Base-by-base conservation (phyloP, 2,888 invertebrate species). In the Flexamia atlantica region DNA sequence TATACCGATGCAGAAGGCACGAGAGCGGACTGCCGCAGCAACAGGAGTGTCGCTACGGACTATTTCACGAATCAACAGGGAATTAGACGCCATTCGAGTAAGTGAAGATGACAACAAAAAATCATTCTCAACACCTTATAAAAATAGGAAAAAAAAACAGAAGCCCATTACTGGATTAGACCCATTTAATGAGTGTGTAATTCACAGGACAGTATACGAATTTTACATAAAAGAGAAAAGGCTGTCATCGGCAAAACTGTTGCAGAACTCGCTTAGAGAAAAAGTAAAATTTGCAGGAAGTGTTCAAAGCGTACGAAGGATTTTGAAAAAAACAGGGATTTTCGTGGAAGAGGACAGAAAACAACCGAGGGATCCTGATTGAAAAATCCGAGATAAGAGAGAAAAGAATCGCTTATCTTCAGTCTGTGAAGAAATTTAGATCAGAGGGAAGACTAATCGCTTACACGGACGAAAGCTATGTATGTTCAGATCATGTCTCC, bases 151-250 rank as follows among this genome's bases (percentile, higher is more conserved):
- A 20, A 46, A 70, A 10, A 40, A 36, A 46, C 46, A 20, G n/a
- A 82, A 82, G 40, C 70, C 70, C 12, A 28, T 82, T 17, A 72
- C 82, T n/a, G 70, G 42, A 9, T 23, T 82, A 36, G 46, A n/a
- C n/a, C n/a, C n/a, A 25, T 82, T 72, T 70, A 72, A 82, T 25
- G 70, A 82, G 42, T 68, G 82, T 70, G 70, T 82, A 12, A 30
- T 82, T 23, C 46, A 72, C 9, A 53, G 50, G 72, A 9, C 72
- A 3, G 72, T 82, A 10, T 50, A 72, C 25, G 72, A 82, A 17
- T 82, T 82, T 42, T 70, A 82, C 30, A 25, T 82, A 40, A 72
- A 40, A 1, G 72, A 82, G 20, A 82, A 82, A 68, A 14, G 82
- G 14, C 57, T 82, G 14, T 68, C 82, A 28, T 68, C 82, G 4